Conservation (phyloP, 2,888 invertebrate species). For the Sarcophaga subvicina region DNA sequence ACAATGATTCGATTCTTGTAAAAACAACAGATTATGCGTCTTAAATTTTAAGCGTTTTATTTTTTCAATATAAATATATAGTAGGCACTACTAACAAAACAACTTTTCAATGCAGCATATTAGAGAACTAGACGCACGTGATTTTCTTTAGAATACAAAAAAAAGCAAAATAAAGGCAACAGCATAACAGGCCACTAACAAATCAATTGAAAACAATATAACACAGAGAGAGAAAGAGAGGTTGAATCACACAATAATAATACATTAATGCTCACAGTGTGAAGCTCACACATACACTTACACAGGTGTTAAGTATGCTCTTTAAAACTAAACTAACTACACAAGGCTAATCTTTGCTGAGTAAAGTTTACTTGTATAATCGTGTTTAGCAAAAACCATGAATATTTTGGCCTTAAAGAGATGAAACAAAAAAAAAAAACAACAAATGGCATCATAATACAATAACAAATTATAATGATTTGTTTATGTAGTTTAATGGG, state of each 20-base stretch:
- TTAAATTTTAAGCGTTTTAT: too few species aligned
- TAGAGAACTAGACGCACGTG: conserved; percentile 43
- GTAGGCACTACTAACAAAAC: conserved; percentile 21
- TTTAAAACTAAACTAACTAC: background rate
- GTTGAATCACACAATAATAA: background rate
- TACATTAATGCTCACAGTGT: too few species aligned
- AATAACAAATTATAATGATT: background rate
- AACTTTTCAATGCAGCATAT: conserved; percentile 21
- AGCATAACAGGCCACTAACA: background rate
- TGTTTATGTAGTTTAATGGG: conserved; percentile 36
- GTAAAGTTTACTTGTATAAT: too few species aligned
- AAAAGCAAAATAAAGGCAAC: background rate
- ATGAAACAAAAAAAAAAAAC: too few species aligned
- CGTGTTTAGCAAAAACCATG: too few species aligned
- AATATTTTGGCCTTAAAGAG: too few species aligned
- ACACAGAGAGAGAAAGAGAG: background rate
- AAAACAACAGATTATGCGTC: too few species aligned
- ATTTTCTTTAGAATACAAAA: conserved; percentile 31
- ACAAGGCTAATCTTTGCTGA: background rate
- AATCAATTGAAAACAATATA: background rate
- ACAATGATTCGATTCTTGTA: too few species aligned
- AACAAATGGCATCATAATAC: background rate
- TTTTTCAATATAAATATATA: background rate
- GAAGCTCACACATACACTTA: background rate
- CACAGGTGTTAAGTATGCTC: background rate